These are phyloP conservation scores for Salarias fasciatus DNA, from an alignment of 2,797 vertebrate genomes.

Conservation along the genomic window DNA sequence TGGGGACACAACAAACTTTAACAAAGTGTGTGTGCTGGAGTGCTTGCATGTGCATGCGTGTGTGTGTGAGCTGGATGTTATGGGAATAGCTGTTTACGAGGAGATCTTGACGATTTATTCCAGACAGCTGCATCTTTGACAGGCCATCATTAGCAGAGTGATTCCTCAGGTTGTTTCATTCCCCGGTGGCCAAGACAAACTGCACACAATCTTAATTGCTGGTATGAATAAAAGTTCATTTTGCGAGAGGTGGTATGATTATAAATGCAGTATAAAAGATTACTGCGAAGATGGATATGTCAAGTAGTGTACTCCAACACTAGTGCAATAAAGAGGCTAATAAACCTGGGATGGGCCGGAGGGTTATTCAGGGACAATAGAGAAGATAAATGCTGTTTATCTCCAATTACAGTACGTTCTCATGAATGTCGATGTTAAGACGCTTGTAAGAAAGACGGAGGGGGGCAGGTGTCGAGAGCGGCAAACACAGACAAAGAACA, in stretches of 20 bases:
- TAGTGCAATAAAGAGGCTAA: slow-evolving; percentile 75
- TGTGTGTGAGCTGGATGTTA: slow-evolving; percentile 65
- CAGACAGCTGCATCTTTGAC: slow-evolving; percentile 88
- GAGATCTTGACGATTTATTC: slow-evolving; percentile 84
- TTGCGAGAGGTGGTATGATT: slow-evolving; percentile 75
- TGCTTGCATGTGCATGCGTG: slow-evolving; percentile 7
- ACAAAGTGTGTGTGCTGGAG: slow-evolving; percentile 11
- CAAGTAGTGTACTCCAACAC: slow-evolving; percentile 69
- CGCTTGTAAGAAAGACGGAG: slow-evolving; percentile 35
- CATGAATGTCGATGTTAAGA: slow-evolving; percentile 56
- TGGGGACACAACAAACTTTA: slow-evolving; percentile 53
- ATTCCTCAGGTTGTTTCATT: slow-evolving; percentile 85
- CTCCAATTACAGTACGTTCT: slow-evolving; percentile 63
- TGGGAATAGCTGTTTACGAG: slow-evolving; percentile 84
- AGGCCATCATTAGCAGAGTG: slow-evolving; percentile 85
- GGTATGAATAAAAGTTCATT: slow-evolving; percentile 86
- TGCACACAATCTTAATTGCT: slow-evolving; percentile 84
- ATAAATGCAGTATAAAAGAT: slow-evolving; percentile 75
- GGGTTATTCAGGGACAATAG: slow-evolving; percentile 70
- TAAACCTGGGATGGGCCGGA: slow-evolving; percentile 71
- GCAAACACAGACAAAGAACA: slow-evolving; percentile 50
- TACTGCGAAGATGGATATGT: slow-evolving; percentile 76
- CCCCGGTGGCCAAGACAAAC: slow-evolving; percentile 83
- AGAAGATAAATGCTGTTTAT: slow-evolving; percentile 79
- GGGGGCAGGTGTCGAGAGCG: slow-evolving; percentile 28